Evolutionary conservation across 2,797 vertebrate species (phyloP).

Genomic region (Sarcoramphus papa): DNA sequence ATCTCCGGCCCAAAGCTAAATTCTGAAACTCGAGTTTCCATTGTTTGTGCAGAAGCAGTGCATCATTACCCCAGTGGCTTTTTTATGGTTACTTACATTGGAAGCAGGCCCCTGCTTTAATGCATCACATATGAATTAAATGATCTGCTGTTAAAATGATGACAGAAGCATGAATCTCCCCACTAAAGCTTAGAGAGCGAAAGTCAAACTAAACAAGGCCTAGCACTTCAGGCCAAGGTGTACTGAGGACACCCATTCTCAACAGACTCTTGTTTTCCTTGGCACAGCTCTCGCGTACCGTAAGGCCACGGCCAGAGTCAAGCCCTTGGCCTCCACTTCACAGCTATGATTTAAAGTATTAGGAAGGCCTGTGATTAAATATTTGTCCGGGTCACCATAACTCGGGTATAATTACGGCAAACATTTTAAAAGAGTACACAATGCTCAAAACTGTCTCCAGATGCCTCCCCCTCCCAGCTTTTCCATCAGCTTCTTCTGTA

Average conservation of each 20-base stretch:
- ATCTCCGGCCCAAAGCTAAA: neutral
- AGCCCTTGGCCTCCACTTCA: constrained; percentile 45
- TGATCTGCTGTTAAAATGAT: constrained; percentile 3
- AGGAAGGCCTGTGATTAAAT: constrained; percentile 54
- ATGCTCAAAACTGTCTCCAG: constrained; percentile 18
- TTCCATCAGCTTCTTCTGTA: constrained; percentile 23
- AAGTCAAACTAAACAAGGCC: constrained; percentile 28
- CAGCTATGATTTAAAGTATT: constrained; percentile 37
- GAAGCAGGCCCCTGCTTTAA: constrained; percentile 20
- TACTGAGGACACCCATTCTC: constrained; percentile 56
- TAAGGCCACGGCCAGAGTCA: neutral
- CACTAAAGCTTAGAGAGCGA: neutral
- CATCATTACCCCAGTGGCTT: neutral
- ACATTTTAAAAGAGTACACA: neutral
- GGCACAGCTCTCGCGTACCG: neutral
- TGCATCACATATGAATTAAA: constrained; percentile 19
- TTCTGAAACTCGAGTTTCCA: neutral
- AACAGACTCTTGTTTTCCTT: constrained; percentile 42
- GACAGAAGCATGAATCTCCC: constrained; percentile 45
- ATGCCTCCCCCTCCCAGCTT: neutral
- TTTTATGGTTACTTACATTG: neutral
- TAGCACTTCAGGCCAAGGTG: neutral
- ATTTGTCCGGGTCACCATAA: constrained; percentile 59
- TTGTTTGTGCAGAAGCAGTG: neutral
- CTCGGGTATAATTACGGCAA: constrained; percentile 30